Evolutionary conservation across 2,113 vertebrate genomes (phyloP), one percentile per base, ranked within the genome.

Genomic region (Lasiurus cinereus): DNA sequence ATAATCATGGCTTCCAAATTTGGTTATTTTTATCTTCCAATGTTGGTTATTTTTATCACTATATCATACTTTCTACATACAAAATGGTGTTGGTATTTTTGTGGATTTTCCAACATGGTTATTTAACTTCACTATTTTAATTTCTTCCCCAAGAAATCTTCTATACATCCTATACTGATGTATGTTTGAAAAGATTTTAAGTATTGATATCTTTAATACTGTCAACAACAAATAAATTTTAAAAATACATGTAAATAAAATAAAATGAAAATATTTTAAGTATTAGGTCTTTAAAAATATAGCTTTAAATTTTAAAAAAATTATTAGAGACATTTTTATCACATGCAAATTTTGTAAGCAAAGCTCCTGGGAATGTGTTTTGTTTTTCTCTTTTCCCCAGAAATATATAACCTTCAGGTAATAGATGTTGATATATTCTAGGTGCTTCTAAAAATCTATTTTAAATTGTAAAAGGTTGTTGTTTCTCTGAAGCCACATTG

Each of bases 401-500:
- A 90, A 62, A 12, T 66, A 66, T 12, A 43, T 19, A 56, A 88
- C 66, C 31, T 64, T 88, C 1, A 27, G 13, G 27, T 73, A 36
- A 76, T 6, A 15, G 12, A 11, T 83, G 11, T 56, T 77, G 29
- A 64, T 78, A 5, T 5, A 46, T 70, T 90, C 29, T 54, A 74
- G 33, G 8, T 39, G 43, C 31, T 66, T 84, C 36, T 80, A 62
- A 78, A 90, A 64, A 52, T 88, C 31, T 69, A 43, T 29, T 84
- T 76, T 80, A 59, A 90, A 69, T 93, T 64, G 14, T 24, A 94
- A 92, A 92, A 82, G 18, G 24, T 67, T 73, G 43, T 33, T 96
- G 29, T 88, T 70, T 92, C 54, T 43, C 33, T 80, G 50, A 92
- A 83, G 66, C 3, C 33, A 48, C 21, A 29, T 8, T 67, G 54